Conservation (phyloP, 2,888 invertebrate genomes). For the Enchytraeus crypticus region DNA sequence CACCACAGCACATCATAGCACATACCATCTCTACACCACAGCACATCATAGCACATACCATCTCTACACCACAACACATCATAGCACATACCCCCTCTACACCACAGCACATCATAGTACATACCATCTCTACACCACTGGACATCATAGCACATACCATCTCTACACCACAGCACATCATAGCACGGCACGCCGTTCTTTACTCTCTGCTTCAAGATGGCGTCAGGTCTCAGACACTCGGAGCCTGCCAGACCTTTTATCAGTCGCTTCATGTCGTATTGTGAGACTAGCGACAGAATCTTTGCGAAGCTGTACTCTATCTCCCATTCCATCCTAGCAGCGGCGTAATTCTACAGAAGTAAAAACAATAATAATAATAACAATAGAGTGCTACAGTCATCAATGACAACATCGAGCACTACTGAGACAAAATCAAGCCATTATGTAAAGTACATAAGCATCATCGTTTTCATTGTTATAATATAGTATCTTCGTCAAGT, state of each 20-base stretch:
- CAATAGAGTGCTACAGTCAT: too few species aligned
- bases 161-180: constrained; percentile 40
- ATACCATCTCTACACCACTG: too few species aligned
- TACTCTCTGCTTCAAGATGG: constrained; percentile 37
- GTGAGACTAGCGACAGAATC: constrained; percentile 38
- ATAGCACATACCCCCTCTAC: too few species aligned
- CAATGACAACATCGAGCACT: too few species aligned
- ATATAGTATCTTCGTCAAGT: neutral
- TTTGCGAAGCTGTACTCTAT: constrained; percentile 40
- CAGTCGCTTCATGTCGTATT: constrained; percentile 34
- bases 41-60: too few species aligned
- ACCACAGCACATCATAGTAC: too few species aligned
- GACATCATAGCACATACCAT: constrained; percentile 33
- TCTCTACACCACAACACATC: too few species aligned
- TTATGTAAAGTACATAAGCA: neutral
- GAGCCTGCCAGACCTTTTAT: neutral
- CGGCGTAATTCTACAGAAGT: constrained; percentile 31
- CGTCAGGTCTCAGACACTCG: constrained; percentile 14
- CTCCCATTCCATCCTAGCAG: constrained; percentile 39
- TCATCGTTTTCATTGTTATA: neutral
- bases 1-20: too few species aligned
- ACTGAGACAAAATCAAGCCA: neutral
- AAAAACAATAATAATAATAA: too few species aligned
- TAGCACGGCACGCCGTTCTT: constrained; percentile 36
- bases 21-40: too few species aligned